Conservation (phyloP, 1,140 invertebrate genomes). For the Popillia japonica region DNA sequence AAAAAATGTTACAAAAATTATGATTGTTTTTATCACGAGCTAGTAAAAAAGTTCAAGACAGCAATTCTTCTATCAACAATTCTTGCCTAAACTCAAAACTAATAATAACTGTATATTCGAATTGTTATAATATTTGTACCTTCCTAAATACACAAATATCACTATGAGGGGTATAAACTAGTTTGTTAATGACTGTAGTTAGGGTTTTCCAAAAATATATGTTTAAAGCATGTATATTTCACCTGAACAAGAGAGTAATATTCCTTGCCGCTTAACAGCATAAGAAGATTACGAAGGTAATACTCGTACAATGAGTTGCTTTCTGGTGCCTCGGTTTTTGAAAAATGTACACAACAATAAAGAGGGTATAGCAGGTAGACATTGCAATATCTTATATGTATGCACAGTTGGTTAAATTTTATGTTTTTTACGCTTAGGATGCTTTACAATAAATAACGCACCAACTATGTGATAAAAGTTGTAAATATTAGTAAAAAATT, state of each 20-base stretch:
- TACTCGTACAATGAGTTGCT: conserved; percentile 10
- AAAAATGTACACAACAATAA: not conserved
- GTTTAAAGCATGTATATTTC: conserved; percentile 4
- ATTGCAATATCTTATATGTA: not conserved
- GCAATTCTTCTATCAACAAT: too few species aligned
- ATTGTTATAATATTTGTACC: not conserved
- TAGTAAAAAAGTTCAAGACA: too few species aligned
- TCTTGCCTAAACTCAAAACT: not conserved
- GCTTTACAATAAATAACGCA: not conserved
- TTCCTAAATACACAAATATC: not conserved
- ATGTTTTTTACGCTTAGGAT: not conserved
- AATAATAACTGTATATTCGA: conserved; percentile 12
- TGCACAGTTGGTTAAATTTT: too few species aligned
- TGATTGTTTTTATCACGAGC: too few species aligned
- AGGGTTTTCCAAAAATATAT: not conserved
- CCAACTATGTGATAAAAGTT: not conserved
- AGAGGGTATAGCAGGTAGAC: not conserved
- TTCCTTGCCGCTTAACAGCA: conserved; percentile 4
- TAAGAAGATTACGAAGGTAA: conserved; percentile 7
- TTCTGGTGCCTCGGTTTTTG: not conserved
- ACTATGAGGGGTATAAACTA: conserved; percentile 10
- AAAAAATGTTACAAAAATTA: too few species aligned
- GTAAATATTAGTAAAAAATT: too few species aligned
- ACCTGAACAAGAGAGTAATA: conserved; percentile 1
- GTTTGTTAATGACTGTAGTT: not conserved